These are phyloP conservation scores for Steatornis caripensis DNA, from an alignment of 2,113 vertebrate genomes.

Conservation along the genomic window DNA sequence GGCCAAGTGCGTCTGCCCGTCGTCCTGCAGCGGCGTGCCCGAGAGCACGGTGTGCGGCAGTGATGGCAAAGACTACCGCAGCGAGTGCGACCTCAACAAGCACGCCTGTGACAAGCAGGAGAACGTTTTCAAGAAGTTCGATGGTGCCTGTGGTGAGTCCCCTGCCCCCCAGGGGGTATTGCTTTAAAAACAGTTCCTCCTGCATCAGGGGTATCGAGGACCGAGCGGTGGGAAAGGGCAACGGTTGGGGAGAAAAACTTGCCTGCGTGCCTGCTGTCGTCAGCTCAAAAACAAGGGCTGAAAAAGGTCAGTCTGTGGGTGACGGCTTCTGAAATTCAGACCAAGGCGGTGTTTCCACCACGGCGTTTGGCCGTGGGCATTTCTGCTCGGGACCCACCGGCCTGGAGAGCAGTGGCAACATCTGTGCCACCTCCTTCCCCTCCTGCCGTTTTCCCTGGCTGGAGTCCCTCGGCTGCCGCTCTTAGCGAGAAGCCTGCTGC, in stretches of 20 bases:
- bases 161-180: fast-evolving
- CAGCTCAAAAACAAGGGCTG: not conserved
- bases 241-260: not conserved
- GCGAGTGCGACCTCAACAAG: conserved; percentile 85
- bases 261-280: fast-evolving
- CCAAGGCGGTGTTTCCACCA: not conserved
- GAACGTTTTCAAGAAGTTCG: conserved; percentile 85
- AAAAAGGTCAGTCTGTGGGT: not conserved
- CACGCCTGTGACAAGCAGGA: conserved; percentile 86
- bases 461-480: not conserved
- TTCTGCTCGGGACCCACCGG: not conserved
- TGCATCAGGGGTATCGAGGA: fast-evolving
- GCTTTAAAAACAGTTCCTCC: not conserved
- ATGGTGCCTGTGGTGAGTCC: conserved; percentile 86
- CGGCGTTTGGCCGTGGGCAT: not conserved
- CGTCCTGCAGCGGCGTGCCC: conserved; percentile 70
- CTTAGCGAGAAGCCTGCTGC: not conserved
- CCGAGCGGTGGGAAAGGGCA: fast-evolving
- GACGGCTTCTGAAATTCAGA: not conserved
- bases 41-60: conserved; percentile 85
- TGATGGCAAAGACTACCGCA: conserved; percentile 87
- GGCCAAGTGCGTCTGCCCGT: conserved; percentile 87
- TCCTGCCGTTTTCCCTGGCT: not conserved
- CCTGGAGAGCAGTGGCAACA: not conserved
- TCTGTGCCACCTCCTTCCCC: not conserved